Conservation (phyloP, 2,797 vertebrate species). For the Lagodon rhomboides region DNA sequence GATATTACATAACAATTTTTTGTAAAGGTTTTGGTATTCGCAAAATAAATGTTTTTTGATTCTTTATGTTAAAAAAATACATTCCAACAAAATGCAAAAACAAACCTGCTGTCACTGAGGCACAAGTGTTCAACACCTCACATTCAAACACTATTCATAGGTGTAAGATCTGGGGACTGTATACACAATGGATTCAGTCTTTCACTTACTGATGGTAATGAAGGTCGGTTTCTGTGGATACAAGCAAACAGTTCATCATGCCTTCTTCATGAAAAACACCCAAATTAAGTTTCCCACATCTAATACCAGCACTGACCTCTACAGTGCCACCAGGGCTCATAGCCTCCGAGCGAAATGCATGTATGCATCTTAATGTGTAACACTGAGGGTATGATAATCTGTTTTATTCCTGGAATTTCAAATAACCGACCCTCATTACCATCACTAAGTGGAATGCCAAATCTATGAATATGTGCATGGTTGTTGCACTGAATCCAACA, state of each 20-base stretch:
- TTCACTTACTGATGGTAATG: conserved; percentile 17
- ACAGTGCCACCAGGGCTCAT: background rate
- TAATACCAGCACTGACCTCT: background rate
- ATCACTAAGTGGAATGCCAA: conserved; percentile 11
- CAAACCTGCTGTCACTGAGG: background rate
- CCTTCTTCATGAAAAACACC: background rate
- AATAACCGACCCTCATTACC: conserved; percentile 33
- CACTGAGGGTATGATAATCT: background rate
- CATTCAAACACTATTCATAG: conserved; percentile 2
- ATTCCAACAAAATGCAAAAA: background rate
- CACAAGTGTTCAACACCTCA: background rate
- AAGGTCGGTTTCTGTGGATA: conserved; percentile 18
- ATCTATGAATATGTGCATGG: conserved; percentile 11
- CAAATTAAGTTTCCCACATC: conserved; percentile 5
- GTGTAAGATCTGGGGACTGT: background rate
- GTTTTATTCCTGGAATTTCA: conserved; percentile 20
- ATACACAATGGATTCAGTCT: background rate
- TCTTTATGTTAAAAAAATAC: background rate
- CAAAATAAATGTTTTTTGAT: background rate
- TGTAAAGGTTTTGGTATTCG: background rate
- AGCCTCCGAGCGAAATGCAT: conserved; percentile 13
- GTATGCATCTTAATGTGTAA: conserved; percentile 28
- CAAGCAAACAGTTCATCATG: background rate
- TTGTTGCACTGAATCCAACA: conserved; percentile 3
- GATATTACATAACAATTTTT: background rate